Evolutionary conservation across 2,797 vertebrate genomes (phyloP), one percentile per base, ranked within the genome.

Genomic region (Poecilia gillii): DNA sequence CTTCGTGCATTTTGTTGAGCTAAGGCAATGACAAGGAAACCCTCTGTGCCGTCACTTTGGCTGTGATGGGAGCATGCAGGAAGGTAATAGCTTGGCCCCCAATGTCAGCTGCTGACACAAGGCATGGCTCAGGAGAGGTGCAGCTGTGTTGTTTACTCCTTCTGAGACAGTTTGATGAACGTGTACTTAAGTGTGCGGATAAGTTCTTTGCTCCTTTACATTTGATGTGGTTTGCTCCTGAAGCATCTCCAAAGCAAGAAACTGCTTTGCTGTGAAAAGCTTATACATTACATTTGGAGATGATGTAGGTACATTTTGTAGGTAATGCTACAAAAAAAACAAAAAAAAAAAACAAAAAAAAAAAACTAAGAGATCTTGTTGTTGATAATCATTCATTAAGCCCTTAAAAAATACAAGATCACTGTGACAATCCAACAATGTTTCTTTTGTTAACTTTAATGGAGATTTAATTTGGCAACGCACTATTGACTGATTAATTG

Each of bases 101-200:
- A 64, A 39, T 64, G 33, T 20, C 18, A 18, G 79, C 82, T 51
- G 77, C 79, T 85, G 73, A 72, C 86, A 81, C 75, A 83, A 46
- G 74, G 77, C 83, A 82, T 72, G 39, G 72, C 84, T 86, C 83
- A 47, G 79, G 81, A 84, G 81, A 80, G 79, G 77, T 76, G 71
- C 71, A 36, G 87, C 72, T 80, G 80, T 78, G 73, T 89, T 84
- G 87, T 92, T 92, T 91, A 86, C 83, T 82, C 73, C 85, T 81
- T 75, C 59, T 28, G 79, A 85, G 92, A 91, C 86, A 90, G 89
- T 79, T 87, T 88, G 91, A 92, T 90, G 76, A 92, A 93, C 90
- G 87, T 83, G 87, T 82, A 81, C 88, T 78, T 89, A 80, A 80
- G 73, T 51, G 80, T 75, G 86, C 74, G 85, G 78, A 90, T 87